Evolutionary conservation across 2,797 vertebrate genomes (phyloP).

Genomic region (Mico argentatus): DNA sequence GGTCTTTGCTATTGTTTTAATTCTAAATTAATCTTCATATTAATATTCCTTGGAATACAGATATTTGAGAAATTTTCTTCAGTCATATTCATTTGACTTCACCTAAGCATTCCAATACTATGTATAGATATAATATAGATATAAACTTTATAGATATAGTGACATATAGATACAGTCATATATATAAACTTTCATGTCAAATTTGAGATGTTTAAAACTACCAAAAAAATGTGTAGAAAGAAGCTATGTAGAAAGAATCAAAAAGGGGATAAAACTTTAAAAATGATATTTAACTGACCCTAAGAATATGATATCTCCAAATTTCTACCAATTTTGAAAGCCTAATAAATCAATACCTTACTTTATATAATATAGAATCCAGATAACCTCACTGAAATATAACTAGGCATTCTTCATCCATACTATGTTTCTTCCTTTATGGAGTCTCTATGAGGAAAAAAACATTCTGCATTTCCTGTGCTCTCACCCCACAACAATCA

Average conservation of each 20-base stretch:
- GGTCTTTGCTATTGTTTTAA: background rate
- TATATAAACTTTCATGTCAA: background rate
- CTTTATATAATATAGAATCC: background rate
- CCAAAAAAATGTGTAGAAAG: background rate
- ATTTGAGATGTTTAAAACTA: background rate
- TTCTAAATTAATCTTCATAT: slow-evolving; percentile 5
- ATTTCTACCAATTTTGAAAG: background rate
- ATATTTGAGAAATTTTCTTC: background rate
- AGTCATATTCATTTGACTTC: background rate
- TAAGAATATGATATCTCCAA: slow-evolving; percentile 23
- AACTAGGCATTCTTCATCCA: background rate
- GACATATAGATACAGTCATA: no score
- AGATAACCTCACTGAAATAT: background rate
- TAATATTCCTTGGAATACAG: background rate
- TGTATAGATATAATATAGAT: no score
- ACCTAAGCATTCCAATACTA: background rate
- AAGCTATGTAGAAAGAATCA: background rate
- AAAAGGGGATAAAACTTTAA: background rate
- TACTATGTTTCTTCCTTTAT: background rate
- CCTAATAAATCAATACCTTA: background rate
- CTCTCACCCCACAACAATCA: background rate
- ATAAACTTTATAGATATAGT: background rate
- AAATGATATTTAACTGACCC: background rate
- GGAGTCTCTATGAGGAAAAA: background rate
- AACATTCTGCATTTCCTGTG: background rate